Evolutionary conservation across 2,113 vertebrate species (phyloP).

Genomic region (Alexandromys fortis): DNA sequence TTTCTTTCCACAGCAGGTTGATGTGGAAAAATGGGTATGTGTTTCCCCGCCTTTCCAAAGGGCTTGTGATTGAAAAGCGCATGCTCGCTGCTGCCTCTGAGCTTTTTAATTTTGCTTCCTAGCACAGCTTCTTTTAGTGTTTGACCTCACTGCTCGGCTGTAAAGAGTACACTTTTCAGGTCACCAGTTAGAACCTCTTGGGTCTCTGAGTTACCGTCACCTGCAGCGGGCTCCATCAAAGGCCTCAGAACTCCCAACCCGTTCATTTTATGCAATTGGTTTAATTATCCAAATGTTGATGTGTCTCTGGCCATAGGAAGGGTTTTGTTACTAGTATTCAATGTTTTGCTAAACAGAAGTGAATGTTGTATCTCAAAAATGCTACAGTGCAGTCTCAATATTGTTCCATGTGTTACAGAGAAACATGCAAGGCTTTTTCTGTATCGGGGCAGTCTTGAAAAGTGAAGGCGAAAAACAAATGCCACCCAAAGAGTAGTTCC

Average conservation of each 20-base stretch:
- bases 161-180: not conserved
- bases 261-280: not conserved
- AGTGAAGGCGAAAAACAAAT: not conserved
- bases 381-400: not conserved
- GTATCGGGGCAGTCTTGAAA: not conserved
- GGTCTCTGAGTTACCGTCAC: not conserved
- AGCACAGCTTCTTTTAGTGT: slow-evolving; percentile 63
- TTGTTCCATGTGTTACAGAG: not conserved
- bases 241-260: not conserved
- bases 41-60: slow-evolving; percentile 82
- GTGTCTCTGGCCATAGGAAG: not conserved
- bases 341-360: not conserved
- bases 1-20: slow-evolving; percentile 91
- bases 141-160: slow-evolving; percentile 45
- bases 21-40: slow-evolving; percentile 94
- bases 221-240: not conserved
- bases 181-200: not conserved
- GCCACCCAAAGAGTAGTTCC: not conserved
- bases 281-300: not conserved
- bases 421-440: not conserved
- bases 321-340: not conserved
- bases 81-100: slow-evolving; percentile 82
- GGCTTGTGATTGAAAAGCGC: slow-evolving; percentile 78
- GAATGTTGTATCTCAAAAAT: not conserved
- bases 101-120: slow-evolving; percentile 79